phyloP scores from a whole-genome alignment of 2,797 vertebrate genomes.

The Crossoptilon crossoptilon region DNA sequence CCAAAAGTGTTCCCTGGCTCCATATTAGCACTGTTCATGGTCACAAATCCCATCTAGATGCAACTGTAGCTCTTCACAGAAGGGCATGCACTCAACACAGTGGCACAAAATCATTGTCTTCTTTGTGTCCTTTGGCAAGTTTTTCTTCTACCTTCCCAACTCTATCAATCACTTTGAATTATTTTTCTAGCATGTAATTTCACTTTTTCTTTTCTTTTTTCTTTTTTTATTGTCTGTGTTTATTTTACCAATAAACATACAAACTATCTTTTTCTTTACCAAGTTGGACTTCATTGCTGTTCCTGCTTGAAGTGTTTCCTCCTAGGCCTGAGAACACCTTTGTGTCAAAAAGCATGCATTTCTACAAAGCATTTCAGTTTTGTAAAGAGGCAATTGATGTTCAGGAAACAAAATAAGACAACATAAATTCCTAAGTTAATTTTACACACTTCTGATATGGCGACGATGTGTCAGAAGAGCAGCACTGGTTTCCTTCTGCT shows the following conservation, averaged over 20 bases:
- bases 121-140: not conserved
- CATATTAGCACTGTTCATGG: not conserved
- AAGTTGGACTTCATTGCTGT: not conserved
- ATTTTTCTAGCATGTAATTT: not conserved
- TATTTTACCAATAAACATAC: not conserved
- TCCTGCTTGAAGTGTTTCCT: not conserved
- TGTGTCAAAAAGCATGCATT: not conserved
- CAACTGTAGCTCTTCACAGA: not conserved
- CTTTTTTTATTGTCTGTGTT: not conserved
- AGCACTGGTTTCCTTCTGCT: not conserved
- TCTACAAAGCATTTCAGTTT: not conserved
- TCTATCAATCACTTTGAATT: not conserved
- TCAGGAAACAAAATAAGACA: not conserved
- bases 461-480: not conserved
- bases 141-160: not conserved
- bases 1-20: not conserved
- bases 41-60: not conserved
- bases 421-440: not conserved
- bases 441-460: too few relatives aligned
- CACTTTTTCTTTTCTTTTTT: too few relatives aligned
- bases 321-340: not conserved
- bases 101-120: not conserved
- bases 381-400: not conserved
- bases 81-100: too few relatives aligned
- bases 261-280: not conserved